phyloP scores from a whole-genome alignment of 1,140 invertebrate genomes.

The Hirudo medicinalis region DNA sequence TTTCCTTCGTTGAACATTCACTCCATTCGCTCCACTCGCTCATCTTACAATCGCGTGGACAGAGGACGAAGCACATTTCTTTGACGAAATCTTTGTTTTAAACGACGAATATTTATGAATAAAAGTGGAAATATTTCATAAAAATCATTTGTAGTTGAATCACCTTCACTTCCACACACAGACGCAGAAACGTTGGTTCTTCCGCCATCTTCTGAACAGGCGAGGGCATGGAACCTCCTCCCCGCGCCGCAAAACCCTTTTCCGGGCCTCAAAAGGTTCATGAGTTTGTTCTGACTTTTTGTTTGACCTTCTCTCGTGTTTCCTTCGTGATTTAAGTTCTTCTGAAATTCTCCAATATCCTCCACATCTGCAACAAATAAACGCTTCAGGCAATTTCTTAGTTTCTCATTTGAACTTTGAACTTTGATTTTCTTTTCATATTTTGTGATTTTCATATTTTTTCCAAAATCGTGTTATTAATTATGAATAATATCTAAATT shows the following conservation, averaged over 20 bases:
- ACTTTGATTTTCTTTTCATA: not conserved
- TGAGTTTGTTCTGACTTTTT: not conserved
- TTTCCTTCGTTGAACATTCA: conserved; percentile 10
- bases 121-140: not conserved
- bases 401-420: not conserved
- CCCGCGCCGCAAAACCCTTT: conserved; percentile 20
- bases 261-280: not conserved
- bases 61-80: conserved; percentile 22
- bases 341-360: no score
- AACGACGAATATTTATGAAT: conserved; percentile 4
- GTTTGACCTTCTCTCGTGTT: not conserved
- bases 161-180: not conserved
- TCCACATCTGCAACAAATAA: no score
- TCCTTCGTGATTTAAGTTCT: no score
- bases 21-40: conserved; percentile 20
- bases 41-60: conserved; percentile 22
- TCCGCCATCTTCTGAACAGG: conserved; percentile 3
- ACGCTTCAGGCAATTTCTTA: not conserved
- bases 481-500: no score
- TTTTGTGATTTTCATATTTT: no score
- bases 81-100: conserved; percentile 17
- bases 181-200: not conserved
- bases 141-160: not conserved
- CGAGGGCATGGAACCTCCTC: conserved; percentile 15
- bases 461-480: no score